Percentiles rank a stretch among this genome's conserved stretches.
Conservation (phyloP, 2,797 vertebrate genomes). For the Rhodeus uyekii region DNA sequence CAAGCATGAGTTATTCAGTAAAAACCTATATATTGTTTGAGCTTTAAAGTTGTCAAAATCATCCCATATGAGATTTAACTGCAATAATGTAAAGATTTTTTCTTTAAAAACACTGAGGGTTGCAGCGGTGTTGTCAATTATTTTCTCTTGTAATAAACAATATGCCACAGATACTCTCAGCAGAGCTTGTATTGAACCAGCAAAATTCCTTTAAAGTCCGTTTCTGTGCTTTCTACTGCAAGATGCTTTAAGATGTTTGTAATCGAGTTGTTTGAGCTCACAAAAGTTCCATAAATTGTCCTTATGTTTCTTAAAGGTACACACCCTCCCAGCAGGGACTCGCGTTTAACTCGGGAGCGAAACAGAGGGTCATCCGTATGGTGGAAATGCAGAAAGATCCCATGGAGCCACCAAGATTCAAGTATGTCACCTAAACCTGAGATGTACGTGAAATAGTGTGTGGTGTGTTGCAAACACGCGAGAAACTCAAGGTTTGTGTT, state of each 20-base stretch:
- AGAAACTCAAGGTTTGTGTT: constrained; percentile 13
- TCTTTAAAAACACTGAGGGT: neutral
- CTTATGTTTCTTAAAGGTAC: constrained; percentile 77
- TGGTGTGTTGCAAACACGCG: neutral
- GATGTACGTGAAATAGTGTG: neutral
- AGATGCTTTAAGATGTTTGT: neutral
- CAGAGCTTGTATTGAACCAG: neutral
- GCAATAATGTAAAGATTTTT: neutral
- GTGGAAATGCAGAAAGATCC: constrained; percentile 99
- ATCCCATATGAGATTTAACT: neutral
- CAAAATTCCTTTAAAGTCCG: neutral
- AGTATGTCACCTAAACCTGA: constrained; percentile 75
- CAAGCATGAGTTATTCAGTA: neutral
- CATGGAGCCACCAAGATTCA: constrained; percentile 97
- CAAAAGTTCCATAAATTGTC: neutral
- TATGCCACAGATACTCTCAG: neutral
- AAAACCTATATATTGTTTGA: neutral
- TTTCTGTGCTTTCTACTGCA: neutral
- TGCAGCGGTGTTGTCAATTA: neutral
- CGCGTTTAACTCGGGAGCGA: constrained; percentile 97
- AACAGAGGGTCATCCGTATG: constrained; percentile 98
- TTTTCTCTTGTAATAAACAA: neutral
- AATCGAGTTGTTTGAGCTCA: neutral
- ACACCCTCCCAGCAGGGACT: constrained; percentile 98
- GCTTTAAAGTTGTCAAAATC: neutral